A percentile compares a stretch with the other conserved stretches of the same genome.
Evolutionary conservation across 2,888 invertebrate species (phyloP).

Genomic region (Cerceris rybyensis): DNA sequence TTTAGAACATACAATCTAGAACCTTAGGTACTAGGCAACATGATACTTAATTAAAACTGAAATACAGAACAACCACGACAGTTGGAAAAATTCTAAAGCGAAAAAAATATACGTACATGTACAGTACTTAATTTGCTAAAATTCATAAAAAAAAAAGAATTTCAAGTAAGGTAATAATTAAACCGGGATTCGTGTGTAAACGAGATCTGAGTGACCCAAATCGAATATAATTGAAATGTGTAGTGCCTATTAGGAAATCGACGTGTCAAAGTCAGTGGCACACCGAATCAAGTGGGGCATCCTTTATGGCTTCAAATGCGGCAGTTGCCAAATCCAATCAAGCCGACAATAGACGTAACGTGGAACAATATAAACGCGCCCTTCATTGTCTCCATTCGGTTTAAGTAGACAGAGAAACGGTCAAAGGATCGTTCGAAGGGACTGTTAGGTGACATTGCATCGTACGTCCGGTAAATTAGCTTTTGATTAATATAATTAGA

Average conservation of each 20-base stretch:
- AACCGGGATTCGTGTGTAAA: too few species aligned
- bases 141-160: too few species aligned
- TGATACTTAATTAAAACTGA: too few species aligned
- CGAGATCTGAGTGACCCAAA: slow-evolving; percentile 9
- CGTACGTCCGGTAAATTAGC: too few species aligned
- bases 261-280: slow-evolving; percentile 14
- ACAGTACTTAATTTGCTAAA: too few species aligned
- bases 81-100: too few species aligned
- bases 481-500: too few species aligned
- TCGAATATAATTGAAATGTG: slow-evolving; percentile 21
- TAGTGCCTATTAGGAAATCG: neutral
- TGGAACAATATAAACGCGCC: slow-evolving; percentile 1
- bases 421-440: slow-evolving; percentile 22
- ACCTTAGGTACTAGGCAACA: too few species aligned
- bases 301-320: slow-evolving; percentile 13
- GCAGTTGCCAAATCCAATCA: slow-evolving; percentile 39
- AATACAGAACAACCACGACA: too few species aligned
- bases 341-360: slow-evolving; percentile 43
- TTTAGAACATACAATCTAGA: too few species aligned
- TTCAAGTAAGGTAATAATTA: too few species aligned
- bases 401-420: slow-evolving; percentile 35
- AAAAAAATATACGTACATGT: too few species aligned
- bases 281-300: neutral
- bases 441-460: neutral
- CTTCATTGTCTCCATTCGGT: slow-evolving; percentile 22